Conservation (phyloP, 2,113 vertebrate species). For the Felis chaus region DNA sequence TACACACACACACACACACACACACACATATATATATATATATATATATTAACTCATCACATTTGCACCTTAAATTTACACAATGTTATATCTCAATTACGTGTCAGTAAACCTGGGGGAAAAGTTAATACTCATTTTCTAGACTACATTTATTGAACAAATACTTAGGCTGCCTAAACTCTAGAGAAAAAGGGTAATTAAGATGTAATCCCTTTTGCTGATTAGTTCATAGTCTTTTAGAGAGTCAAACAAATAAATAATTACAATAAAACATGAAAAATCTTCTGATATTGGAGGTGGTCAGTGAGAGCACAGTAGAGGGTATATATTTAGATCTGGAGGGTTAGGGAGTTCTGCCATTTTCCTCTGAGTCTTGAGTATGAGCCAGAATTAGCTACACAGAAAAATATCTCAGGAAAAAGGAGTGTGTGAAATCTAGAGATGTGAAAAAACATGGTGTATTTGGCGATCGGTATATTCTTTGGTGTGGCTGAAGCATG, state of each 20-base stretch:
- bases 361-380: background rate
- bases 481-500: background rate
- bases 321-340: background rate
- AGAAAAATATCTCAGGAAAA: background rate
- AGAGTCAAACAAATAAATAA: background rate
- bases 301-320: background rate
- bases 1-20: background rate
- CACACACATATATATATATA: background rate
- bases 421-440: background rate
- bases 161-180: background rate
- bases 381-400: background rate
- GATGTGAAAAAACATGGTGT: background rate
- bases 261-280: background rate
- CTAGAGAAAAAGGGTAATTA: background rate
- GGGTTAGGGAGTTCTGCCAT: background rate
- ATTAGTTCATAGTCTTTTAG: background rate
- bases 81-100: background rate
- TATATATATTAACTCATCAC: background rate
- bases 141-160: conserved; percentile 14
- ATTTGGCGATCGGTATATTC: background rate
- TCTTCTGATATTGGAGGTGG: background rate
- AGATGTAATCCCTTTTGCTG: background rate
- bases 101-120: background rate
- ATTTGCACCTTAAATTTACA: background rate
- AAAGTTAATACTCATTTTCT: background rate